Conservation (phyloP, 2,113 vertebrate genomes). For the Apteryx mantelli region DNA sequence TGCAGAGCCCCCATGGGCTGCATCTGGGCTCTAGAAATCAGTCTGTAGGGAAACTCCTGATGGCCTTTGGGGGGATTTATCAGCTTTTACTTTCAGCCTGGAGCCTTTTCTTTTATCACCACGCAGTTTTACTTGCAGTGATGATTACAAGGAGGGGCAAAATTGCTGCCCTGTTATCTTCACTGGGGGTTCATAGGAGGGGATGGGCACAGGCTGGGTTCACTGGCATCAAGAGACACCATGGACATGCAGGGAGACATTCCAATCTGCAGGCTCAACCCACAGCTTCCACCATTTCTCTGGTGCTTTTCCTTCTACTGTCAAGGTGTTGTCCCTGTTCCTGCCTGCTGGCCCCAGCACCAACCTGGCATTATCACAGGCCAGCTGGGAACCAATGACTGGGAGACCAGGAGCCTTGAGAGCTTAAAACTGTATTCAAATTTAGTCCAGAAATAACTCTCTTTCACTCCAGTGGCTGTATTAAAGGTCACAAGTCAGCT, state of each 20-base stretch:
- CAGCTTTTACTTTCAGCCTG: not conserved
- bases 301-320: not conserved
- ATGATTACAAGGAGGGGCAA: not conserved
- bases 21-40: not conserved
- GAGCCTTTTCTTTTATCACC: not conserved
- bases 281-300: not conserved
- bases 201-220: not conserved
- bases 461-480: slow-evolving; percentile 42
- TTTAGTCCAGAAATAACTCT: slow-evolving; percentile 42
- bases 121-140: too few relatives aligned
- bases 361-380: fast-evolving
- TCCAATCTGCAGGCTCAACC: not conserved
- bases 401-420: not conserved
- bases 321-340: not conserved
- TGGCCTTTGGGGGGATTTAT: not conserved
- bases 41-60: not conserved
- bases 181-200: not conserved
- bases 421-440: slow-evolving; percentile 10
- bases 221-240: not conserved
- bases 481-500: slow-evolving; percentile 81
- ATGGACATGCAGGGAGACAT: not conserved
- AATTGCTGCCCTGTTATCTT: not conserved
- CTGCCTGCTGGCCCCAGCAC: not conserved
- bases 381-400: not conserved
- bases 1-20: not conserved